Base-by-base conservation (phyloP, 1,140 invertebrate genomes). In the Sycophaga agraensis region DNA sequence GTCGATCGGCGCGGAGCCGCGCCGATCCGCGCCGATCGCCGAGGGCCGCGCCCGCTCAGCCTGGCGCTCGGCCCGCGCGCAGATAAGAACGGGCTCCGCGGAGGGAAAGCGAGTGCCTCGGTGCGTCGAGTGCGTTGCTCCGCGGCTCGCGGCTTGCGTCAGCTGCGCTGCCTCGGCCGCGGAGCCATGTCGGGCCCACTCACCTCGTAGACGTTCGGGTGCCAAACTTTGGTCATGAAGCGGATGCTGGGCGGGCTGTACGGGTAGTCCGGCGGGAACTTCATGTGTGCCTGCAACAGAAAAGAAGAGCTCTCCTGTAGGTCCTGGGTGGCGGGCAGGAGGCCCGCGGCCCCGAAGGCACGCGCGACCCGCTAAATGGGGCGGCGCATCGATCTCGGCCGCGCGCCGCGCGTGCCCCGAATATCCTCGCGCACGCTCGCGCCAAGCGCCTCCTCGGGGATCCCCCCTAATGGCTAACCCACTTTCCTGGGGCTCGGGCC, bases 151-250 rank as follows among this genome's bases (percentile, higher is more conserved):
- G n/a, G n/a, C n/a, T n/a, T n/a, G n/a, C n/a, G n/a, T n/a, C n/a
- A n/a, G n/a, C 66, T 63, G 56, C 69, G 34, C 50, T 22, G 17
- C 35, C 50, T 43, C 50, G 16, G 5, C 14, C 22, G 46, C 56
- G 31, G 8, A n/a, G n/a, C n/a, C n/a, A n/a, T n/a, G n/a, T n/a
- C n/a, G 57, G 37, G 57, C 50, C 50, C 57, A 84, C 88, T 89
- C 84, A 96, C 94, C 88, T 99, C 96, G 83, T 99, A 99, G 11
- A 99, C 96, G 85, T 99, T 99, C 70, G 97, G 97, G 86, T 99
- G 97, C 96, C 96, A 99, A 70, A 99, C 95, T 90, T 98, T 99
- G 66, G 94, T 97, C 74, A 98, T 86, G 85, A 99, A 99, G 71
- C 94, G 87, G 80, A 99, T 94, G 70, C 92, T 92, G 64, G 97